Base-by-base conservation (phyloP, 2,888 invertebrate genomes). In the Subacronicta megacephala region DNA sequence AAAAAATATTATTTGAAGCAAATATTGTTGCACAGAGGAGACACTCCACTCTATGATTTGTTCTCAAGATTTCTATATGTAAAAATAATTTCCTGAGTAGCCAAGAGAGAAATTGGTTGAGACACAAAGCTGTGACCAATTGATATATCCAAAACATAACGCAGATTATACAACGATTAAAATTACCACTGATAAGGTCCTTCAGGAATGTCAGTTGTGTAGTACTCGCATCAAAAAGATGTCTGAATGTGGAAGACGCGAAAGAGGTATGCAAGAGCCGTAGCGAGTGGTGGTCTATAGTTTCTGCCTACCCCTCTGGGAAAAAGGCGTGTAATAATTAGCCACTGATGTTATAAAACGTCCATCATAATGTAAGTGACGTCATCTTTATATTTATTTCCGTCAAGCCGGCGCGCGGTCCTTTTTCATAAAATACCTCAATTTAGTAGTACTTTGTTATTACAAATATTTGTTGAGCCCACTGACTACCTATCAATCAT, bases 41-140 rank as follows among this genome's bases (percentile, higher is more conserved):
- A 80, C 75, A 78, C 74, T 75, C 73, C 73, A 75, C 70, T 78
- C 84, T 74, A 71, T 88, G 85, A 89, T 87, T 88, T 85, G 85
- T 85, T 81, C 76, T 78, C 80, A 82, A 89, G 85, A 84, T 86
- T 80, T 80, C 77, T 80, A n/a, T n/a, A n/a, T n/a, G 79, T 83
- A 83, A 84, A 81, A 81, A 83, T 84, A 85, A 86, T 84, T 88
- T 87, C 73, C 63, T 72, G 71, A 78, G 73, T 72, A 46, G 58
- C 72, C 75, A 68, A 64, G 53, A 67, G 49, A 38, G 31, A 36
- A 52, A 62, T 26, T 9, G 10, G 62, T 56, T 70, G 53, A 38
- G 42, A 54, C 49, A 35, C 41, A 67, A 69, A 52, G 57, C 77
- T 79, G n/a, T 78, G 82, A 81, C 77, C 80, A 71, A 77, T 78